Conservation (phyloP, 1,140 invertebrate genomes). For the Ephestia elutella region DNA sequence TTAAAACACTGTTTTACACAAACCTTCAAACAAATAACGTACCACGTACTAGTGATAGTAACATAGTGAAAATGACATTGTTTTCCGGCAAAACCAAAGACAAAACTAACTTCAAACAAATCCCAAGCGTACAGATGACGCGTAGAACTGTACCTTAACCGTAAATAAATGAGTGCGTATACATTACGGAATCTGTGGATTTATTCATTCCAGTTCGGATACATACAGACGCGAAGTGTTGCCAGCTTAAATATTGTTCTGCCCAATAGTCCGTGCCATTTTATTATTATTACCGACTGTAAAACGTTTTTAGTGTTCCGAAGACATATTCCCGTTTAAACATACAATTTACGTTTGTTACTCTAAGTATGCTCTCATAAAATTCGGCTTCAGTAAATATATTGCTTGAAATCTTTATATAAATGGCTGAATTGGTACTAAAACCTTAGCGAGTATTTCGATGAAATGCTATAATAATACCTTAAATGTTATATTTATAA, state of each 20-base stretch:
- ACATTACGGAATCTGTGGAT: not conserved
- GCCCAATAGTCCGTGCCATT: not conserved
- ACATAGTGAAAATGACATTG: too few relatives aligned
- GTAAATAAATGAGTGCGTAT: not conserved
- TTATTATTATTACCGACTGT: constrained; percentile 1
- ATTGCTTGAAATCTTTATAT: too few relatives aligned
- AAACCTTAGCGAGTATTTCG: too few relatives aligned
- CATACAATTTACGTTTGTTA: not conserved
- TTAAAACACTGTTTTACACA: too few relatives aligned
- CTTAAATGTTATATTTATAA: too few relatives aligned
- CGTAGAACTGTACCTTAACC: not conserved
- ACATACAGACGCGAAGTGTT: not conserved
- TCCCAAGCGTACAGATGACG: not conserved
- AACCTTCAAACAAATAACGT: too few relatives aligned
- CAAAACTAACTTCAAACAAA: too few relatives aligned
- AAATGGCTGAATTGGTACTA: too few relatives aligned
- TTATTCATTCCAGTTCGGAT: not conserved
- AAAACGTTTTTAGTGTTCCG: not conserved
- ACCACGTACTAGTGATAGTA: too few relatives aligned
- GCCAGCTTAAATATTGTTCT: not conserved
- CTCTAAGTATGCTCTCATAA: not conserved
- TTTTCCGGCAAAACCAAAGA: too few relatives aligned
- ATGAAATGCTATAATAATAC: too few relatives aligned
- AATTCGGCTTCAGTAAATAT: not conserved
- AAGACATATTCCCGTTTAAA: not conserved